These are phyloP conservation scores for Sturmia bella DNA, from an alignment of 2,888 invertebrate species.

Conservation along the genomic window DNA sequence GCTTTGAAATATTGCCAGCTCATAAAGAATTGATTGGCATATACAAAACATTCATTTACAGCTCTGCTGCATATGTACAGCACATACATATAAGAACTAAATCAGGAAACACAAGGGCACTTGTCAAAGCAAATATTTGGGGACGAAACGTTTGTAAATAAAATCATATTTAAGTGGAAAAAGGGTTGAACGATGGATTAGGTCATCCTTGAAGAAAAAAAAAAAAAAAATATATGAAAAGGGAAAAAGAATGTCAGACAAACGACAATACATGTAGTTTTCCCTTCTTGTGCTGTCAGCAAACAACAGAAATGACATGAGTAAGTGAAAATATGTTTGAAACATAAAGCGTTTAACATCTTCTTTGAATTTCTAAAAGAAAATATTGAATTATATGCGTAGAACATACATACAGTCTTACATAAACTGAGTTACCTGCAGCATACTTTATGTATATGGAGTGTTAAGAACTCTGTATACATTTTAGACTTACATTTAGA, in stretches of 20 bases:
- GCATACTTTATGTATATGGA: no score
- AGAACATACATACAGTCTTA: constrained; percentile 6
- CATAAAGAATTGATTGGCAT: no score
- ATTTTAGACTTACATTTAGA: no score
- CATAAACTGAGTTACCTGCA: no score
- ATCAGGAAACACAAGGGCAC: constrained; percentile 16
- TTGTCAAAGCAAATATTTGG: constrained; percentile 65
- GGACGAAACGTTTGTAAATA: constrained; percentile 55
- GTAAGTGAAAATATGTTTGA: constrained; percentile 18
- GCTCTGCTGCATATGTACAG: no score
- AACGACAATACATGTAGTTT: constrained; percentile 30
- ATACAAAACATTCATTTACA: no score
- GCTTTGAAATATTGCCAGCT: no score
- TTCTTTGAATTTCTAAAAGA: not conserved
- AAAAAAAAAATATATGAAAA: not conserved
- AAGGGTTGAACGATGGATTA: constrained; percentile 62
- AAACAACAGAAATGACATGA: constrained; percentile 52
- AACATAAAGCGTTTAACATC: no score
- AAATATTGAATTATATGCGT: not conserved
- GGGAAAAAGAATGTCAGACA: constrained; percentile 3
- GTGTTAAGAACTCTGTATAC: no score
- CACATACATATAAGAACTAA: not conserved
- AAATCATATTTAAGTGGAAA: constrained; percentile 60
- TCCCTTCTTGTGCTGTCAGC: not conserved
- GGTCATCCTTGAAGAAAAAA: constrained; percentile 34